Evolutionary conservation across 1,140 invertebrate genomes (phyloP), one percentile per base, ranked within the genome.

Genomic region (Drosophila bocqueti): DNA sequence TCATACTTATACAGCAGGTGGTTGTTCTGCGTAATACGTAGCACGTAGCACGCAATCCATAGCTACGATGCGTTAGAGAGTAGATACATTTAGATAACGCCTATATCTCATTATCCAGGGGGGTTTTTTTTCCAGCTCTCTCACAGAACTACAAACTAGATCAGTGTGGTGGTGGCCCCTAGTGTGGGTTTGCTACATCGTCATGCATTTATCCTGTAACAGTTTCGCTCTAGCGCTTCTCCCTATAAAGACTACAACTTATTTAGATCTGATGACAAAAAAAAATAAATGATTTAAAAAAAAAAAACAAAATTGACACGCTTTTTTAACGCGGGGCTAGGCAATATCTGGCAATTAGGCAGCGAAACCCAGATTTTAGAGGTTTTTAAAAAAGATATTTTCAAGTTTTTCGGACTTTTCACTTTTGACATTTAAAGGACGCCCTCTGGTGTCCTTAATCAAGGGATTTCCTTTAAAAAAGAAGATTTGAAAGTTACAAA

Each of bases 1-100:
- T 84, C 66, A 84, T 84, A 69, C 72, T 81, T 84, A 81, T 85
- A 78, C 83, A 91, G 81, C 75, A 66, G 67, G 54, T 73, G 54
- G 75, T 61, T 75, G 38, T 82, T 81, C 52, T 73, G 63, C 46
- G 36, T 40, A 57, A 26, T 40, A 57, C 52, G 45, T 24, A 47
- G 45, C 45, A 15, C 46, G 52, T 24, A 38, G 1, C 24, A 55
- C 52, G 64, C 52, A 67, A 67, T 69, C 47, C 55, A 74, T 75
- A 54, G 61, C 63, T 74, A 73, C 57, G 49, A 21, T 26, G 40
- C 54, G 54, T 57, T 55, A 61, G 49, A 55, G 65, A 67, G 67
- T 69, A 67, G 63, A 68, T 71, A 71, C 64, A 55, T 36, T 38
- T 45, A 29, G 46, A 52, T 52, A 38, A 52, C 66, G 49, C 61